These are phyloP conservation scores for Tetraneura akinire DNA, from an alignment of 1,140 invertebrate genomes.

Conservation along the genomic window DNA sequence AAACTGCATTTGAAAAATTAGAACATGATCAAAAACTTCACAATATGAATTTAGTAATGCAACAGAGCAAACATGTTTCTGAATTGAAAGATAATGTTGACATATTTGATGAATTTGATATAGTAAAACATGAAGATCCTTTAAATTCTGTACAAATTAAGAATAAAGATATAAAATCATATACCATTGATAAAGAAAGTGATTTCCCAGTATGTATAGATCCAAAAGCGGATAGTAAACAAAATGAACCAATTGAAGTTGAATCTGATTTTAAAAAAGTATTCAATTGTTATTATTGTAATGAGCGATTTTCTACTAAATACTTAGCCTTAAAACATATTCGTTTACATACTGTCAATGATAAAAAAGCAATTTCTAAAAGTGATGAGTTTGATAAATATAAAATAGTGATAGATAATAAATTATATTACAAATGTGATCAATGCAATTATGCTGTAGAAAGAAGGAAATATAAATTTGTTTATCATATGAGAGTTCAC, in stretches of 20 bases:
- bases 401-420: constrained; percentile 21
- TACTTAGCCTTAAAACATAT: constrained; percentile 8
- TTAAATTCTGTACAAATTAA: background rate
- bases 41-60: background rate
- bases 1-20: background rate
- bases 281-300: constrained; percentile 14
- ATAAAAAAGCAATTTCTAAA: constrained; percentile 2
- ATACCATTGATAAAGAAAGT: background rate
- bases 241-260: background rate
- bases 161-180: background rate
- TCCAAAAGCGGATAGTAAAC: background rate
- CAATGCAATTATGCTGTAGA: constrained; percentile 49
- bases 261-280: background rate
- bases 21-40: constrained; percentile 5
- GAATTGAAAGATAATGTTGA: background rate
- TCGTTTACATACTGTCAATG: background rate
- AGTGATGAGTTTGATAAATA: constrained; percentile 22
- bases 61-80: background rate
- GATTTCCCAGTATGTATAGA: background rate
- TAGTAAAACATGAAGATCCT: background rate
- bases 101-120: background rate
- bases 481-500: constrained; percentile 57
- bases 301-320: background rate
- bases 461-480: constrained; percentile 50
- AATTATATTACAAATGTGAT: constrained; percentile 52